Evolutionary conservation across 1,140 invertebrate species (phyloP).

Genomic region (Contarinia nasturtii): DNA sequence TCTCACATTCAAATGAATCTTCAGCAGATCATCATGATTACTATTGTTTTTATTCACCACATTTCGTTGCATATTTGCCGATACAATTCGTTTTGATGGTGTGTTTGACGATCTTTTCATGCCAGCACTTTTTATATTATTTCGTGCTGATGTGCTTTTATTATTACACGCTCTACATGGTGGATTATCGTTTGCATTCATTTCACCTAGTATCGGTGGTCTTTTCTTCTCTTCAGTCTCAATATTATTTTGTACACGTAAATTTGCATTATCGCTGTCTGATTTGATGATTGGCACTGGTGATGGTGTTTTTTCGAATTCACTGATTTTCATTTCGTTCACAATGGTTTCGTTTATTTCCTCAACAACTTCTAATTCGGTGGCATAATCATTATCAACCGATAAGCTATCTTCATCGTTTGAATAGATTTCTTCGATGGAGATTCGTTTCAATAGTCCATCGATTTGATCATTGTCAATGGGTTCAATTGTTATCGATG

Average conservation of each 20-base stretch:
- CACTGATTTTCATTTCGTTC: background rate
- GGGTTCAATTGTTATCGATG: background rate
- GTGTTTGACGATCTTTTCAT: background rate
- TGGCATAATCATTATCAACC: background rate
- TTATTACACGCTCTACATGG: background rate
- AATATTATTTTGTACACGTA: no score
- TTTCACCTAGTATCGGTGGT: background rate
- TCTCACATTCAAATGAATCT: slow-evolving; percentile 13
- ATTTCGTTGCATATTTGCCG: background rate
- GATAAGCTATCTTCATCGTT: background rate
- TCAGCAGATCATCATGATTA: background rate
- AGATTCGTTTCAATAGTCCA: no score
- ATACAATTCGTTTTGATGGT: background rate
- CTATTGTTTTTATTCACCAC: background rate
- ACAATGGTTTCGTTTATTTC: background rate
- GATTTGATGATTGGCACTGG: background rate
- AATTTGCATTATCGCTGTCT: background rate
- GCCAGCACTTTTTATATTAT: background rate
- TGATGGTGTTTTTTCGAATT: background rate
- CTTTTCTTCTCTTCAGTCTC: background rate
- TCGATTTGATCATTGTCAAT: no score
- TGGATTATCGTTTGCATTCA: background rate
- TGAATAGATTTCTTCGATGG: background rate
- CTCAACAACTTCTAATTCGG: background rate
- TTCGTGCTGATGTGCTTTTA: background rate